Base-by-base conservation (phyloP, 1,140 invertebrate genomes). In the Caenorhabditis latens region DNA sequence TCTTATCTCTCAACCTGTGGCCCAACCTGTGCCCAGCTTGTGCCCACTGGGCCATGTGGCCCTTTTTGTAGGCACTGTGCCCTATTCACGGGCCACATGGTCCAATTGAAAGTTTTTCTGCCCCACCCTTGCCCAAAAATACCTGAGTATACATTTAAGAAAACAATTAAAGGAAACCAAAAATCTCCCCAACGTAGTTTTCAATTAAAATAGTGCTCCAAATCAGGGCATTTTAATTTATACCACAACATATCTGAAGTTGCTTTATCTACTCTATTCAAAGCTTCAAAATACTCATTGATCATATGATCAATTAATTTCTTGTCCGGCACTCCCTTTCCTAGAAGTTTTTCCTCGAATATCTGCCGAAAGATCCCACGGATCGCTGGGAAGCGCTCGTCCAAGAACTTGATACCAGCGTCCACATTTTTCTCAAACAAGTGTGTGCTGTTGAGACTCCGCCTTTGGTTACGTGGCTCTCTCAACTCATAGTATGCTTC, bases 401-500 rank as follows among this genome's bases (percentile, higher is more conserved):
- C 75, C 46, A 82, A 21, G 21, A 9, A 82, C 50, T 11, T 43
- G 0, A 82, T 40, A 3, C 14, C 42, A 3, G 75, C n/a, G 7
- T 9, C 14, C 13, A 82, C 42, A 50, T 50, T 82, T 21, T 50
- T 42, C n/a, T 82, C 75, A n/a, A 50, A 82, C 21, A 82, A 82
- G n/a, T 16, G 50, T 8, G 48, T 48, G 19, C 43, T 21, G n/a
- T 82, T 43, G 13, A 82, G 21, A 43, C 67, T 75, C 40, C 40
- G n/a, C n/a, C 13, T 40, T 42, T 13, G 13, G 19, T 9, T 13
- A 19, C 75, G 43, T 24, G 43, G 43, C 13, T 50, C 43, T 55
- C n/a, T 82, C 42, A 82, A 42, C 9, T 82, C 75, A 24, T 82
- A 82, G 21, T 82, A 82, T 82, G 75, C 75, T 42, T 82, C 43